Evolutionary conservation across 2,888 invertebrate genomes (phyloP).

Genomic region (Troilus luridus): DNA sequence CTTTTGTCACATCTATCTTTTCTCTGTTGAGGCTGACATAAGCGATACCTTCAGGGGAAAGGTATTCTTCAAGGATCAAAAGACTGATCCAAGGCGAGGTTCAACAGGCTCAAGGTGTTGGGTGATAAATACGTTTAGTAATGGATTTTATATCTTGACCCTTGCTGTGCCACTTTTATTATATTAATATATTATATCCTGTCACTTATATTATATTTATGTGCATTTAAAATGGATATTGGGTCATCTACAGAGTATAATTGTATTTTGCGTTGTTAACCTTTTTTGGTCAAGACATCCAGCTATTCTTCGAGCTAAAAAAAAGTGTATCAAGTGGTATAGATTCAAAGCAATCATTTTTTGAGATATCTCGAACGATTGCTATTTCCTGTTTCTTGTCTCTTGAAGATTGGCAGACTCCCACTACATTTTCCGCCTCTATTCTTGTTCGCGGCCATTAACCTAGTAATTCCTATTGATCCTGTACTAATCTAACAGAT

Average conservation of each 20-base stretch:
- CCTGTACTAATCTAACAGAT: background rate
- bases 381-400: background rate
- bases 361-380: background rate
- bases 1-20: too few species aligned
- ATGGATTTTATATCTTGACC: too few species aligned
- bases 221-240: too few species aligned
- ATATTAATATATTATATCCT: too few species aligned
- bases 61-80: background rate
- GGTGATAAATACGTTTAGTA: too few species aligned
- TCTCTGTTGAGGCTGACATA: background rate
- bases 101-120: background rate
- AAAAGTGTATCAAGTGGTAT: background rate
- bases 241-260: too few species aligned
- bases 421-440: background rate
- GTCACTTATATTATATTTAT: too few species aligned
- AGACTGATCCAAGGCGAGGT: background rate
- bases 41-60: background rate
- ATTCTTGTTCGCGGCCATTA: background rate
- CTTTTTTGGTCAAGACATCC: background rate
- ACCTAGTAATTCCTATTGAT: background rate
- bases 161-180: too few species aligned
- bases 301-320: background rate
- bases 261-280: too few species aligned
- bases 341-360: background rate
- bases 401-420: constrained; percentile 14